Conservation (phyloP, 2,113 vertebrate species). For the Ibidorhyncha struthersii region DNA sequence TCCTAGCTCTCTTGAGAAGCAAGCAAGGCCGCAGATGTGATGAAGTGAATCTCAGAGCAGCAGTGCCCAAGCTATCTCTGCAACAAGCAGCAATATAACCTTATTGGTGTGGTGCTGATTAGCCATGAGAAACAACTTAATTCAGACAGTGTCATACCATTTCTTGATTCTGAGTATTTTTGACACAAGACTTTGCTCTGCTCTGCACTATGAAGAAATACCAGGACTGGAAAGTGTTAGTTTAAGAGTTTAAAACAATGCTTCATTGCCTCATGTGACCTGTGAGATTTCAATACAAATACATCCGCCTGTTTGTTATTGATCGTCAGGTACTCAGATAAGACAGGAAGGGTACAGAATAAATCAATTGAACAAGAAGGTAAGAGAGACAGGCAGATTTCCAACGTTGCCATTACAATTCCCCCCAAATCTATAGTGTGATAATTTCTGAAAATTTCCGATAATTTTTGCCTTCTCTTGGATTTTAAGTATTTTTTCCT, state of each 20-base stretch:
- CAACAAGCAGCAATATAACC: neutral
- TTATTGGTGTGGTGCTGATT: neutral
- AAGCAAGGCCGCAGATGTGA: neutral
- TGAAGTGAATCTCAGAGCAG: neutral
- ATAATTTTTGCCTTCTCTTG: neutral
- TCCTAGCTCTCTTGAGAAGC: neutral
- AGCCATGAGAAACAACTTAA: neutral
- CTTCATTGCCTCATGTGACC: neutral
- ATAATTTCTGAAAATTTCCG: neutral
- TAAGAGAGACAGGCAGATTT: neutral
- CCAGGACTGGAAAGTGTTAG: neutral
- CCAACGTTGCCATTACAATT: neutral
- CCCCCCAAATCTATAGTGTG: neutral
- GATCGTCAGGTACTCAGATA: neutral
- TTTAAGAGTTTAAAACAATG: neutral
- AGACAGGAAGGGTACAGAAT: neutral
- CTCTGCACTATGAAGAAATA: neutral
- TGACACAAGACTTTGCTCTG: neutral
- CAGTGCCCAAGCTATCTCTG: neutral
- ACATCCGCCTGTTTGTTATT: neutral
- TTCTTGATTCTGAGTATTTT: neutral
- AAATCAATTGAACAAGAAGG: neutral
- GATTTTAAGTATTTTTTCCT: neutral
- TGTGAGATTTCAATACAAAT: conserved; percentile 9
- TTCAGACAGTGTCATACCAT: neutral